These are phyloP conservation scores for Leuciscus idus DNA, from an alignment of 2,113 vertebrate genomes.

Conservation along the genomic window DNA sequence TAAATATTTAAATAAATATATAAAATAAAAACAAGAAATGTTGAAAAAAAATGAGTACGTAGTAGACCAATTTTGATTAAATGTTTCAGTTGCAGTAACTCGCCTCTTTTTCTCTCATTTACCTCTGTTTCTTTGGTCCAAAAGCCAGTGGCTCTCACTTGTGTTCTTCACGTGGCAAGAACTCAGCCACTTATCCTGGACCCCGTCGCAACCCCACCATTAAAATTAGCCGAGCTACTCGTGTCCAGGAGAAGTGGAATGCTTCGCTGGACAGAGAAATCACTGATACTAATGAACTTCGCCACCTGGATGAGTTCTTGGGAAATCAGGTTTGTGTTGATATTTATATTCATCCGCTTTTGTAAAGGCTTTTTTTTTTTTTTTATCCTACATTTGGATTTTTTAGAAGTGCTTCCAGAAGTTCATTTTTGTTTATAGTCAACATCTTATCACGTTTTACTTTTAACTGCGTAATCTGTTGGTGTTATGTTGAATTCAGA, in stretches of 20 bases:
- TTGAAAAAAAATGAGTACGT: background rate
- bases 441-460: background rate
- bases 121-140: background rate
- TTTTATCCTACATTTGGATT: background rate
- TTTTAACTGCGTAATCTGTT: background rate
- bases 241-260: conserved; percentile 79
- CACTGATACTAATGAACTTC: conserved; percentile 86
- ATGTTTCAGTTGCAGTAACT: background rate
- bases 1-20: background rate
- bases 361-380: background rate
- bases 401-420: background rate
- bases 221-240: conserved; percentile 86
- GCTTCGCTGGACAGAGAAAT: conserved; percentile 82
- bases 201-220: conserved; percentile 75
- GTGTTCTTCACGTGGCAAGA: conserved; percentile 56
- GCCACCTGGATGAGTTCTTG: conserved; percentile 92
- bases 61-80: background rate
- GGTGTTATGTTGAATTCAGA: conserved; percentile 70
- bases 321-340: conserved; percentile 83
- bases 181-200: conserved; percentile 60
- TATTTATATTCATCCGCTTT: background rate
- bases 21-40: background rate
- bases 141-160: conserved; percentile 61
- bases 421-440: background rate
- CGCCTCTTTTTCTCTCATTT: background rate